Evolutionary conservation across 1,140 invertebrate species (phyloP), one percentile per base, ranked within the genome.

Genomic region (Sminthurinus signatus): DNA sequence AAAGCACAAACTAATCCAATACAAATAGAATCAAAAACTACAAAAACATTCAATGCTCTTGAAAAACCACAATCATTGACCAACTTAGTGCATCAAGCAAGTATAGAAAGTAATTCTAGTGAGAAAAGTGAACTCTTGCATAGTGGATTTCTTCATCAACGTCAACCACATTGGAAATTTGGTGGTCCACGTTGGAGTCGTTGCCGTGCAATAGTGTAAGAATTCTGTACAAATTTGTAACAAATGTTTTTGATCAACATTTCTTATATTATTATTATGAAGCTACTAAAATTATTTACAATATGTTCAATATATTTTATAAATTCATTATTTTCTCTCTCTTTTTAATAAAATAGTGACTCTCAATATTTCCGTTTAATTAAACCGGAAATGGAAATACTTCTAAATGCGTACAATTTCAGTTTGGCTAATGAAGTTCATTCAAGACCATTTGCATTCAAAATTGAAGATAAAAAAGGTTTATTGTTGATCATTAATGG

Each of bases 381-480:
- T 21, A 43, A 60, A 36, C 42, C 28, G 27, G 29, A 46, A 46
- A 17, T 29, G 56, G 1, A 19, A 46, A 36, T 27, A 42, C 21
- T 39, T 55, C 25, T 2, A 36, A 4, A 56, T 56, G 32, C 15
- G 32, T 36, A 8, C 32, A 36, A 25, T 64, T 44, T 71, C 0
- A 57, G 21, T 27, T 29, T 58, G 4, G 69, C 69, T 15, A 64
- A 21, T 17, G 69, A 71, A 66, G 69, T 71, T 50, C 69, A 71
- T 55, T 68, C 66, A 8, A 60, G 69, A 50, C 69, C 69, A 0
- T 71, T 68, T 55, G 69, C 69, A 3, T 71, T 71, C 44, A 71
- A 71, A 64, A 52, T 71, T 19, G 66, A 67, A 57, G 58, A 66
- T 27, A 43, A 56, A 17, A 62, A 44, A 17, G 57, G 57, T 50